phyloP scores from a whole-genome alignment of 2,888 invertebrate genomes.

The Agonopterix arenella region DNA sequence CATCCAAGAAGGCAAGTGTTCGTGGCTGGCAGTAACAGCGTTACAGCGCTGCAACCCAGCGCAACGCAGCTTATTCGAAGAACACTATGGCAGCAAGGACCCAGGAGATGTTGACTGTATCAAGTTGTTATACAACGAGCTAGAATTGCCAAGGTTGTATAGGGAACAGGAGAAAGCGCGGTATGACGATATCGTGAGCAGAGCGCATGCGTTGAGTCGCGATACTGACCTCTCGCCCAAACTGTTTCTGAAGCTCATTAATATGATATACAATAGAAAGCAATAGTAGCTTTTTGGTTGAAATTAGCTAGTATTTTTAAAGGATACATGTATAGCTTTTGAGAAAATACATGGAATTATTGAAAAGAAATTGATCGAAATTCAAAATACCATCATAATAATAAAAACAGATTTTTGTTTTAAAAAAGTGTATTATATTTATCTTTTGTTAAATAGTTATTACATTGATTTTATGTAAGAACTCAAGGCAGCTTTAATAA shows the following conservation, averaged over 20 bases:
- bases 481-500: too few relatives aligned
- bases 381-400: too few relatives aligned
- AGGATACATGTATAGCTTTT: too few relatives aligned
- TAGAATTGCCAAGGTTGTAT: constrained; percentile 82
- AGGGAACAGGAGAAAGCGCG: constrained; percentile 83
- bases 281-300: constrained; percentile 15
- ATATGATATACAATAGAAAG: constrained; percentile 80
- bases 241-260: constrained; percentile 84
- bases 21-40: constrained; percentile 93
- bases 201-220: constrained; percentile 83
- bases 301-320: too few relatives aligned
- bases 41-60: constrained; percentile 82
- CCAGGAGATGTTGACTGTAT: constrained; percentile 75
- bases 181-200: constrained; percentile 82
- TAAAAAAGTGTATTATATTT: too few relatives aligned
- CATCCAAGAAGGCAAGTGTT: constrained; percentile 95
- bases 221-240: constrained; percentile 79
- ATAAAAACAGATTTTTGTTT: too few relatives aligned
- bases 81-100: constrained; percentile 84
- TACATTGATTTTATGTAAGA: too few relatives aligned
- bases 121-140: constrained; percentile 68
- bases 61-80: constrained; percentile 64
- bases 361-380: too few relatives aligned
- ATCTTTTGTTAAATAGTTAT: too few relatives aligned
- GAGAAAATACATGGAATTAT: too few relatives aligned